phyloP scores from a whole-genome alignment of 2,888 invertebrate species.

The Drosophila lacicola region DNA sequence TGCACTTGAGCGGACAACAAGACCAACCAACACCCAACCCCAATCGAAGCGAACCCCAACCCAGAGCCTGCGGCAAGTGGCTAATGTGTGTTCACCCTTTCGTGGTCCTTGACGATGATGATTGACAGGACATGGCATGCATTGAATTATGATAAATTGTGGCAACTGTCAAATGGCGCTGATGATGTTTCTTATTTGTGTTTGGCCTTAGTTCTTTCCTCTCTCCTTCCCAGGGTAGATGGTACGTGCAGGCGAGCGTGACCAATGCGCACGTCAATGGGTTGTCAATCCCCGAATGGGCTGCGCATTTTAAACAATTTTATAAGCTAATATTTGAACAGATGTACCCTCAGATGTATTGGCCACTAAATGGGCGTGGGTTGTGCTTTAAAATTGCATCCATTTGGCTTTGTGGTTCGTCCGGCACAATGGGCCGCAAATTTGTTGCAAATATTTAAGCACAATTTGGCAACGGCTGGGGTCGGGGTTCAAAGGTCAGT shows the following conservation, averaged over 20 bases:
- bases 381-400: conserved; percentile 69
- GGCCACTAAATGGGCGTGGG: conserved; percentile 25
- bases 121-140: conserved; percentile 77
- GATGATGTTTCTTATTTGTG: conserved; percentile 61
- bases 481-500: conserved; percentile 25
- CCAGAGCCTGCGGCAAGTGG: conserved; percentile 24
- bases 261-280: conserved; percentile 58
- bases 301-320: conserved; percentile 74
- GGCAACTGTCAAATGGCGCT: conserved; percentile 81
- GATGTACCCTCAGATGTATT: conserved; percentile 49
- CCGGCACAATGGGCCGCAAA: conserved; percentile 66
- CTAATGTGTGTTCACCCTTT: conserved; percentile 73
- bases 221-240: neutral
- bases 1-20: conserved; percentile 26
- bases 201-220: conserved; percentile 11
- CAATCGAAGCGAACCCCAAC: neutral
- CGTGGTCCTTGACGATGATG: conserved; percentile 55
- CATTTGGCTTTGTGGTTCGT: conserved; percentile 29
- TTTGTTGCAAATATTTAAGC: conserved; percentile 64
- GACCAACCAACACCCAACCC: neutral
- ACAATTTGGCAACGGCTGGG: conserved; percentile 44
- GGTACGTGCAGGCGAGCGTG: conserved; percentile 52
- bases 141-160: conserved; percentile 84
- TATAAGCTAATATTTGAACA: conserved; percentile 76
- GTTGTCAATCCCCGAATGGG: conserved; percentile 49